Evolutionary conservation across 2,113 vertebrate genomes (phyloP), one percentile per base, ranked within the genome.

Genomic region (Hippoglossus stenolepis): DNA sequence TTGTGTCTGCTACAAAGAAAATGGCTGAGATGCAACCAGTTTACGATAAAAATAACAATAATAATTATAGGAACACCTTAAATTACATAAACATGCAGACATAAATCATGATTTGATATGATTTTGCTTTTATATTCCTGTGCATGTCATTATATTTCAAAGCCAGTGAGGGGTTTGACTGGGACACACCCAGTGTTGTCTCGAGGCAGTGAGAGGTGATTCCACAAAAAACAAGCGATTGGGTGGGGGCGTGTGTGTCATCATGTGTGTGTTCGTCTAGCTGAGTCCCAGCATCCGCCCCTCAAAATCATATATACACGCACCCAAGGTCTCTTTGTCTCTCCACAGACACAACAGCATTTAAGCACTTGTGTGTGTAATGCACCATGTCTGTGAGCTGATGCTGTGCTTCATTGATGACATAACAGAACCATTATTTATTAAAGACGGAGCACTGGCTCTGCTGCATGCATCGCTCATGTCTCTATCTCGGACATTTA

Each of bases 1-100:
- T 91, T 86, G 72, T 88, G 71, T 82, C 81, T 79, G 79, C 21
- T 38, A 72, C 67, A 72, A 85, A 82, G 76, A 87, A 80, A 83
- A 84, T 61, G 70, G 65, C 77, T 68, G 38, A 70, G 68, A 83
- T 21, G 2, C 18, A 20, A 1, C 10, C 1, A 56, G 38, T n/a
- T 51, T 35, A 15, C 18, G 67, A 23, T 24, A 38, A 67, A 49
- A 20, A 31, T 10, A 20, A 5, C 5, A 51, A 28, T 31, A 31
- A 1, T 31, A 31, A 6, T 7, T 31, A 31, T n/a, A 7, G 17
- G 15, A 18, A 51, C 5, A 17, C 15, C 9, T 15, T 24, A 24
- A 18, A 0, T 28, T 40, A 20, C 6, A 12, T 31, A n/a, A 21
- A 23, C 0, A 18, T 4, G 0, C 0, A 31, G 31, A 5, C 3